phyloP scores from a whole-genome alignment of 2,888 invertebrate genomes.

The Stenodema calcarata region DNA sequence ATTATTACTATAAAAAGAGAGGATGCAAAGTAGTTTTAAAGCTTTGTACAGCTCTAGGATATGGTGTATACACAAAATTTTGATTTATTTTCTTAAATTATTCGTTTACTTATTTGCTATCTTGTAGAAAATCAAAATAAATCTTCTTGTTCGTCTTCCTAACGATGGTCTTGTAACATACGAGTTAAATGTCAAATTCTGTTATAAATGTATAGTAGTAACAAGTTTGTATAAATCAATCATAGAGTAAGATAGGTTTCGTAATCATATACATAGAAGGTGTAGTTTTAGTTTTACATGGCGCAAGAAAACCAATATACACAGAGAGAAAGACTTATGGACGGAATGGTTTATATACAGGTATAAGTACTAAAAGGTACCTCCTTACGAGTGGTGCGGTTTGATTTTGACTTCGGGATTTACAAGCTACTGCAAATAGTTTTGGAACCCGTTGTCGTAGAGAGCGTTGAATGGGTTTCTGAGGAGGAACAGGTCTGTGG shows the following conservation, averaged over 20 bases:
- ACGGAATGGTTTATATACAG: background rate
- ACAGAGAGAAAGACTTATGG: background rate
- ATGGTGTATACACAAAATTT: background rate
- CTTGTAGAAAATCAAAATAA: too few relatives aligned
- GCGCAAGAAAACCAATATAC: background rate
- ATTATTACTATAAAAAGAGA: too few relatives aligned
- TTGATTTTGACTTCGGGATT: background rate
- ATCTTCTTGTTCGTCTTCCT: too few relatives aligned
- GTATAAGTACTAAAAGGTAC: background rate
- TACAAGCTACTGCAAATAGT: slow-evolving; percentile 65
- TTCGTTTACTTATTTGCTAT: too few relatives aligned
- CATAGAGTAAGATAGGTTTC: too few relatives aligned
- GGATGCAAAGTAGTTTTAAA: background rate
- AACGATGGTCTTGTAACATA: too few relatives aligned
- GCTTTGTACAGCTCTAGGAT: background rate
- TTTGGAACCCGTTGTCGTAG: slow-evolving; percentile 72
- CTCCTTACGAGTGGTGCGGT: background rate
- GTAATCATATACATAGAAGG: too few relatives aligned
- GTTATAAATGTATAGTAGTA: too few relatives aligned
- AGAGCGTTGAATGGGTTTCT: slow-evolving; percentile 73
- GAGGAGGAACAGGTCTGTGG: slow-evolving; percentile 71
- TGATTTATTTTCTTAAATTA: background rate
- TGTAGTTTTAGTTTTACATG: background rate
- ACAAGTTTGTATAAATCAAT: too few relatives aligned
- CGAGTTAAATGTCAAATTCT: too few relatives aligned